Base-by-base conservation (phyloP, 2,888 invertebrate species). In the Lamellibrachia columna region DNA sequence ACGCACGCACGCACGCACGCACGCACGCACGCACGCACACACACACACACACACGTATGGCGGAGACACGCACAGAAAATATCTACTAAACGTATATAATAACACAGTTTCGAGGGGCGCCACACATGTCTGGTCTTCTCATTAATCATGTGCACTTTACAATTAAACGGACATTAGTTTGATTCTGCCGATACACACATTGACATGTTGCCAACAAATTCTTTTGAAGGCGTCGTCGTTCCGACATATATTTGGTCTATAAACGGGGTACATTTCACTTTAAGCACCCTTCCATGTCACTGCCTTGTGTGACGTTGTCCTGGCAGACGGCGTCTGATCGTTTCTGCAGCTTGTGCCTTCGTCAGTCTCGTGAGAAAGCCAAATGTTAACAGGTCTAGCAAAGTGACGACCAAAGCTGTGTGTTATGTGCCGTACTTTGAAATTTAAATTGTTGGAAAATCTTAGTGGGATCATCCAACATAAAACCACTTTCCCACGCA, bases 111-210 rank as follows among this genome's bases (percentile, higher is more conserved):
- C 75, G n/a, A 15, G 75, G 55, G 75, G 75, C 75, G n/a, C 75
- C 75, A 75, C 15, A 15, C 22, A 75, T 22, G 75, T 22, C 15
- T 15, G 11, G 75, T n/a, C 75, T 6, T 22, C 75, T 75, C 75
- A 75, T 75, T 75, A 75, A 75, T 75, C 75, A 75, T 75, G 75
- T n/a, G 75, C 75, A 75, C 75, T 75, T 75, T 75, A 75, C 22
- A 75, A 75, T 75, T 75, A 75, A 75, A 75, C 75, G 75, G 22
- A 75, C 75, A 75, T 75, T 75, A 75, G n/a, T 75, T 75, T 75
- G 75, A 75, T 75, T 75, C 75, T 6, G 75, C 22, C n/a, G 75
- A 75, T 15, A 75, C 2, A 6, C 22, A 75, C n/a, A 75, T 22
- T 75, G 75, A n/a, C 75, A 75, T n/a, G 75, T 75, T 6, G 75